Conservation (phyloP, 1,140 invertebrate species). For the Ladona fulva region DNA sequence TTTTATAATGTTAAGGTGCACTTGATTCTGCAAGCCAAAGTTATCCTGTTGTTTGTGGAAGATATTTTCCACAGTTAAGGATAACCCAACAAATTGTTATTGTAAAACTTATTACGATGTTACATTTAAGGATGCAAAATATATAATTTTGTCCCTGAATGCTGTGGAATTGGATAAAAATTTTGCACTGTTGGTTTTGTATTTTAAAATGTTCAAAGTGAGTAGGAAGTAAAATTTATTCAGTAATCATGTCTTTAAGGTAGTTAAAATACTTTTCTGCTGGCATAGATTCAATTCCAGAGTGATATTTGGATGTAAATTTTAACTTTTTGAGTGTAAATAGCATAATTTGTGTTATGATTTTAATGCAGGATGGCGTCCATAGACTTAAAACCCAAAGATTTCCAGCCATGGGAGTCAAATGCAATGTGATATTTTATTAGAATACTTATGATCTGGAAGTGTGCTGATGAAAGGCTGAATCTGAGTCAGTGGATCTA, state of each 20-base stretch:
- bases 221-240: not conserved
- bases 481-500: too few relatives aligned
- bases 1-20: not conserved
- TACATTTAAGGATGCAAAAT: constrained; percentile 1
- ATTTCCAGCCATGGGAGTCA: not conserved
- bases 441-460: not conserved
- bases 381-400: not conserved
- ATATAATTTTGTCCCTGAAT: not conserved
- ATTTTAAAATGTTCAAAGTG: not conserved
- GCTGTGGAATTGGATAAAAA: not conserved
- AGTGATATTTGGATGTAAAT: not conserved
- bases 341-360: not conserved
- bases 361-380: not conserved
- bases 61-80: not conserved
- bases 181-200: not conserved
- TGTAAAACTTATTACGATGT: not conserved
- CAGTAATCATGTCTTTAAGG: not conserved
- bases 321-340: not conserved
- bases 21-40: not conserved
- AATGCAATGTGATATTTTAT: not conserved
- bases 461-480: too few relatives aligned
- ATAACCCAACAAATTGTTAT: not conserved
- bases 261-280: not conserved
- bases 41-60: not conserved
- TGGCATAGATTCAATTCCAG: not conserved